These are phyloP conservation scores for Darevskia nairensis DNA, from an alignment of 2,797 vertebrate genomes.

Conservation along the genomic window DNA sequence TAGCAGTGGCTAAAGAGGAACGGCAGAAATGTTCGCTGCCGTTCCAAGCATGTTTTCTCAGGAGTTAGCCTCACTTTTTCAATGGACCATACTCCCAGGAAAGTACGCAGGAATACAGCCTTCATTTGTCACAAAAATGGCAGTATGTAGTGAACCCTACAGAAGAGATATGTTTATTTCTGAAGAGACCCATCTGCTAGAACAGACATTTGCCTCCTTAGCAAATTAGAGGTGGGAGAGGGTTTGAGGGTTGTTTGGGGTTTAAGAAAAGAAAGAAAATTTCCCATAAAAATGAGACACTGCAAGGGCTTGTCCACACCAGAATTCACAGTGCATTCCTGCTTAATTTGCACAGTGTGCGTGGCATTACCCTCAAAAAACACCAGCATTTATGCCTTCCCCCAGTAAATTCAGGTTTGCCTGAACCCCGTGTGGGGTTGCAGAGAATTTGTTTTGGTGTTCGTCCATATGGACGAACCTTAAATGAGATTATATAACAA, in stretches of 20 bases:
- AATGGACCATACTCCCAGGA: neutral
- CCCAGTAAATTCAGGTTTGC: too few relatives aligned
- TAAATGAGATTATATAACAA: too few relatives aligned
- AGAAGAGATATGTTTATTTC: neutral
- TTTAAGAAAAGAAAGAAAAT: neutral
- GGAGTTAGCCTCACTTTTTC: neutral
- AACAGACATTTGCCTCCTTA: neutral
- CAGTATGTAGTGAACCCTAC: neutral
- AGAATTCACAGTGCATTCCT: too few relatives aligned
- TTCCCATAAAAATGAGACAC: neutral
- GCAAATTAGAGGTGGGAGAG: neutral
- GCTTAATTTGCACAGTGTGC: too few relatives aligned
- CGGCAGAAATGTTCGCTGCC: too few relatives aligned
- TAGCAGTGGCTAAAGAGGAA: neutral
- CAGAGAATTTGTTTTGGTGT: too few relatives aligned
- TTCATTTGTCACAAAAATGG: neutral
- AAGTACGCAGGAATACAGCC: neutral
- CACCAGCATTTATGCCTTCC: too few relatives aligned
- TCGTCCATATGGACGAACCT: too few relatives aligned
- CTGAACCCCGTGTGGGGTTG: too few relatives aligned
- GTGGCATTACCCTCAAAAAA: too few relatives aligned
- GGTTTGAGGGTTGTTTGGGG: neutral
- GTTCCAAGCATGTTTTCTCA: neutral
- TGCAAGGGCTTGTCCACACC: too few relatives aligned
- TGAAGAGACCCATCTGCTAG: neutral